Evolutionary conservation across 2,113 vertebrate species (phyloP), one percentile per base, ranked within the genome.

Genomic region (Bombycilla garrulus): DNA sequence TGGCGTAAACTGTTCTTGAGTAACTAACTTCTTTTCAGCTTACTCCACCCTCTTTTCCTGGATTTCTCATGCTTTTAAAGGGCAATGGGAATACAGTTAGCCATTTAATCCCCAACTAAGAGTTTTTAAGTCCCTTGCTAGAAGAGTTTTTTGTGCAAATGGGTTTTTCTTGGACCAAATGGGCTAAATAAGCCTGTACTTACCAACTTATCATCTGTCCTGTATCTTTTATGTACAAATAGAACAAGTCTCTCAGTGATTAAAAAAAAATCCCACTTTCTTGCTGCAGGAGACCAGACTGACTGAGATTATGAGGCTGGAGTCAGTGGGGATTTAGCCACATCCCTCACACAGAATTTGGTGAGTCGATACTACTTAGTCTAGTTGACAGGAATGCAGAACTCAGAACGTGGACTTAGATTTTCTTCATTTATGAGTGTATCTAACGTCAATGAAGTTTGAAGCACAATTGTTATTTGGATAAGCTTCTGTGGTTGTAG

Each of bases 21-120:
- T 71, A 93, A 80, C 47, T 90, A 80, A 50, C 61, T 83, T 96
- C 66, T 91, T 96, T 94, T 95, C 69, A 85, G 76, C 8, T 80
- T 85, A 81, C 69, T 95, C 96, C 90, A 93, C 90, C 88, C 95
- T 96, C 28, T 91, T 50, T 87, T 93, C 86, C 86, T 82, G 70
- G 81, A 54, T 93, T 95, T 94, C 77, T 95, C 33, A 6, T 90
- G 57, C 74, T 95, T 97, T 78, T 67, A 66, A 95, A 97, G 44
- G 77, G 72, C 78, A 77, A 14, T 50, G 40, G 58, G 26, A 73
- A 81, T 91, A 60, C 9, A 65, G 53, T 89, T 95, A 66, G 56
- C 83, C 56, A 81, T 94, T 88, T 91, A 65, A 71, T 90, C n/a
- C 44, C 36, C 10, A n/a, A 57, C 76, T 53, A 88, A 78, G 48